phyloP scores from a whole-genome alignment of 1,140 invertebrate genomes.

The Drosophila watanabei region DNA sequence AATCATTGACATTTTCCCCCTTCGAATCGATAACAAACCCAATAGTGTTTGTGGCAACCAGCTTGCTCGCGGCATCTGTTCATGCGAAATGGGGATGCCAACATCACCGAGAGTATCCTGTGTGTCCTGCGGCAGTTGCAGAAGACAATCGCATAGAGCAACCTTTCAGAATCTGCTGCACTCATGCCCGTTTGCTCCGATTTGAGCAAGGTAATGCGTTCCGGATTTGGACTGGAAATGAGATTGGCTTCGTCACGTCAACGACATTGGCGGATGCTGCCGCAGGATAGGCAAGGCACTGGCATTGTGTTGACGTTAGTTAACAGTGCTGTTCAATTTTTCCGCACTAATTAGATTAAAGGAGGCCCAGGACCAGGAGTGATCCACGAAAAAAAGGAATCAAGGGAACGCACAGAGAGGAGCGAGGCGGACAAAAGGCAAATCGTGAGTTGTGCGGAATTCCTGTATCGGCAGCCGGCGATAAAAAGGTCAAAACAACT shows the following conservation, averaged over 20 bases:
- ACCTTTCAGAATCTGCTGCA: constrained; percentile 29
- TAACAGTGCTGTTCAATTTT: constrained; percentile 76
- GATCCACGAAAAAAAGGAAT: constrained; percentile 37
- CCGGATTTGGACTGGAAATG: constrained; percentile 50
- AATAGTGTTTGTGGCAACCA: constrained; percentile 10
- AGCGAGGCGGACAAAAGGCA: constrained; percentile 26
- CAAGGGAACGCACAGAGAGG: constrained; percentile 23
- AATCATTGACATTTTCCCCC: neutral
- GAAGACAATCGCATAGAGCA: constrained; percentile 1
- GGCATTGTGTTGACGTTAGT: constrained; percentile 69
- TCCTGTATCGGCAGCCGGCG: constrained; percentile 64
- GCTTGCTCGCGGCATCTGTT: constrained; percentile 8
- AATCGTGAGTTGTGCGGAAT: constrained; percentile 59
- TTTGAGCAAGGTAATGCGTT: constrained; percentile 37
- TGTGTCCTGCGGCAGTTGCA: constrained; percentile 39
- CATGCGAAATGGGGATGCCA: constrained; percentile 29
- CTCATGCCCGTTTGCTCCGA: constrained; percentile 19
- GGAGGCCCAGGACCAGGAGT: constrained; percentile 44
- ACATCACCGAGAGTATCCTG: constrained; percentile 37
- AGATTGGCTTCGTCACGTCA: constrained; percentile 58
- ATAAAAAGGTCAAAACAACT: constrained; percentile 79
- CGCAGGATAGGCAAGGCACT: constrained; percentile 42
- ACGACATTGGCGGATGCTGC: constrained; percentile 39
- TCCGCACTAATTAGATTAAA: constrained; percentile 81
- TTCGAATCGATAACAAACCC: constrained; percentile 9